These are phyloP conservation scores for Ctenomys sociabilis DNA, from an alignment of 2,113 vertebrate species.

Conservation along the genomic window DNA sequence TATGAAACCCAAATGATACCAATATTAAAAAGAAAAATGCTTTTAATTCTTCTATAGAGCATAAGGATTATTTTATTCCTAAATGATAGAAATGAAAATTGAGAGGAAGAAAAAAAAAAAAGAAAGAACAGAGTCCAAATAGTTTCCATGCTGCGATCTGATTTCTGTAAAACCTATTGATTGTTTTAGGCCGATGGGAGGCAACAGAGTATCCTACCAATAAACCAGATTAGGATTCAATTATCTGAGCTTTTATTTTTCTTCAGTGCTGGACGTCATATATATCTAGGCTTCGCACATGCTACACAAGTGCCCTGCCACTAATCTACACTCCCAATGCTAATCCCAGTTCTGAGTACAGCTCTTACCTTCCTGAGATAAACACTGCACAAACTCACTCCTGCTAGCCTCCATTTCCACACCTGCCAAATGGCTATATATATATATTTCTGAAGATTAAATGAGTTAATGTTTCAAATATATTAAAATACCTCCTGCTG, in stretches of 20 bases:
- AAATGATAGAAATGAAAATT: neutral
- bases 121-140: neutral
- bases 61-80: neutral
- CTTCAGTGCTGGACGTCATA: neutral
- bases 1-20: neutral
- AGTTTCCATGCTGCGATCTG: neutral
- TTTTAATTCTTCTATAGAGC: neutral
- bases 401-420: neutral
- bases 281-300: neutral
- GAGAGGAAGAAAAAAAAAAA: neutral
- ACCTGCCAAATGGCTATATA: neutral
- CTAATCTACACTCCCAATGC: neutral
- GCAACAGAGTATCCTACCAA: neutral
- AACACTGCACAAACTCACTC: neutral
- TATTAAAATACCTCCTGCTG: neutral
- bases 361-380: neutral
- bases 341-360: neutral
- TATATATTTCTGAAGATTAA: neutral
- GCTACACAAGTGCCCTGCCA: neutral
- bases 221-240: neutral
- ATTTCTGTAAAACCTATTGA: neutral
- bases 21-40: neutral
- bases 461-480: slow-evolving; percentile 29
- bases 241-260: neutral
- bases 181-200: neutral